Percentiles rank a stretch among this genome's conserved stretches.
Evolutionary conservation across 2,797 vertebrate species (phyloP).

Genomic region (Moxostoma hubbsi): DNA sequence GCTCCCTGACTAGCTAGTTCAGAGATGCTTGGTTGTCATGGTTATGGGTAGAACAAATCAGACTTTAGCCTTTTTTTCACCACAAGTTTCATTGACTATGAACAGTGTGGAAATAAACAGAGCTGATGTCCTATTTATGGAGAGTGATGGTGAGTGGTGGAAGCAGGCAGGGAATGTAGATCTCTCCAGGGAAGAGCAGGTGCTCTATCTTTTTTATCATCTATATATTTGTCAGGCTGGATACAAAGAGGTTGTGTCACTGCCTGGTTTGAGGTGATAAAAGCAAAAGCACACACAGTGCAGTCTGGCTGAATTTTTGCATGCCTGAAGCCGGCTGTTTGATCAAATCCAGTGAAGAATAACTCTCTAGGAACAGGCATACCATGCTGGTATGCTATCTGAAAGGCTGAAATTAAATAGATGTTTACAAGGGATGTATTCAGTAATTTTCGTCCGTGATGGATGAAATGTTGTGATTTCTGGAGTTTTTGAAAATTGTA

Average conservation of each 20-base stretch:
- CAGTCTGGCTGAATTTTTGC: constrained; percentile 8
- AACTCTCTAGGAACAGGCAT: constrained; percentile 22
- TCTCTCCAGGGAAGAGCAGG: constrained; percentile 49
- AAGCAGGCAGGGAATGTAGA: constrained; percentile 39
- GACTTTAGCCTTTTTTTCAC: constrained; percentile 64
- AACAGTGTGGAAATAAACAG: constrained; percentile 72
- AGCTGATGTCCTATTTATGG: constrained; percentile 71
- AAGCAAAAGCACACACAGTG: neutral
- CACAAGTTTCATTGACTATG: constrained; percentile 59
- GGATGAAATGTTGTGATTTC: neutral
- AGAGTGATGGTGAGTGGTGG: constrained; percentile 54
- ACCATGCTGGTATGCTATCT: neutral
- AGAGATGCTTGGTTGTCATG: constrained; percentile 68
- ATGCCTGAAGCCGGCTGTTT: constrained; percentile 14
- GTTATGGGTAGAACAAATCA: constrained; percentile 65
- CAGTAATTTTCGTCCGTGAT: neutral
- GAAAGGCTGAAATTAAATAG: constrained; percentile 24
- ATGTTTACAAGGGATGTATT: neutral
- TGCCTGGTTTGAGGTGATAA: constrained; percentile 35
- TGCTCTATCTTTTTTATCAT: constrained; percentile 53
- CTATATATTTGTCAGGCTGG: constrained; percentile 46
- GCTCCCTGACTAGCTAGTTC: constrained; percentile 59
- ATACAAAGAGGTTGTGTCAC: constrained; percentile 15
- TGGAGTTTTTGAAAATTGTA: neutral
- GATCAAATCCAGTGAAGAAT: constrained; percentile 24